Evolutionary conservation across 2,113 vertebrate genomes (phyloP), one percentile per base, ranked within the genome.

Genomic region (Numenius arquata): DNA sequence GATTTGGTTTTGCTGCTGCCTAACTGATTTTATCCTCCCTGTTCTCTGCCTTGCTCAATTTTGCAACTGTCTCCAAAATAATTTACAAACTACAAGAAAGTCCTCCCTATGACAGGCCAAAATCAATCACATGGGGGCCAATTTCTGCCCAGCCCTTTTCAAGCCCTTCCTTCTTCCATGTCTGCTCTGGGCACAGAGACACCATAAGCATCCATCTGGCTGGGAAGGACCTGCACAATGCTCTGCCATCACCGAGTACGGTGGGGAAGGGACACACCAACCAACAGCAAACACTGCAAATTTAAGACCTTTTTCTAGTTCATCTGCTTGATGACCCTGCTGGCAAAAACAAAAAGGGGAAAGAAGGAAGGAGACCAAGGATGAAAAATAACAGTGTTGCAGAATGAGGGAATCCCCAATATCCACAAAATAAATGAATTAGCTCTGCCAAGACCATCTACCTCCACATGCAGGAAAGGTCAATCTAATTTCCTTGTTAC

Each of bases 191-290:
- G 63, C 38, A 48, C 38, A 63, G 47, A 50, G 27, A 58, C 12
- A 47, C 27, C 71, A 34, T 0, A 6, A 91, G 34, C 50, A 40
- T 16, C 76, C 2, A 0, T 3, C 21, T 2, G 0, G 2, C 36
- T 13, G 66, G 52, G 56, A 73, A 12, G 41, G 56, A 63, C 21
- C 75, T 2, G 0, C 12, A 7, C 2, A 27, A 47, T 15, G 29
- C 32, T 68, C 41, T 55, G 56, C 13, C 22, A 25, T 3, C 47
- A 23, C 38, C 1, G 0, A 32, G 26, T 0, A 6, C 29, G 47
- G 29, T 1, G 2, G 30, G 22, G 29, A 56, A 61, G 21, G 25
- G n/a, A 50, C 27, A 55, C 11, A 6, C 4, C 43, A 47, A 7
- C 21, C 14, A 45, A 13, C 48, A 61, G 50, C 32, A 71, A 71